Evolutionary conservation across 2,797 vertebrate species (phyloP).

Genomic region (Pseudopleuronectes americanus): DNA sequence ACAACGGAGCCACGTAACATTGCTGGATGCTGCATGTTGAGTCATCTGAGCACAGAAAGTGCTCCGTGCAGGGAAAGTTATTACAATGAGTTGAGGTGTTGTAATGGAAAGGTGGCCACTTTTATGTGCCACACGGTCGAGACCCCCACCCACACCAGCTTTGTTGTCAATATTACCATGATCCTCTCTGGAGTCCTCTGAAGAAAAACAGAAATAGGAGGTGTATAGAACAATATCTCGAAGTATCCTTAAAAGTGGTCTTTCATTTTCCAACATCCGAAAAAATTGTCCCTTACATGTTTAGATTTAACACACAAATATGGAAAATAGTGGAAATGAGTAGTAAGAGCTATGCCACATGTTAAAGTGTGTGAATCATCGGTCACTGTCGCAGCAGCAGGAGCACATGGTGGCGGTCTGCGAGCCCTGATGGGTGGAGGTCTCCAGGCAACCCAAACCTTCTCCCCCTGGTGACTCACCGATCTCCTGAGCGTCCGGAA

Average conservation of each 20-base stretch:
- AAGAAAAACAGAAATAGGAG: constrained; percentile 55
- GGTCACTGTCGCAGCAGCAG: constrained; percentile 32
- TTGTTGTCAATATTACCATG: constrained; percentile 71
- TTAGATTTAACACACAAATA: background rate
- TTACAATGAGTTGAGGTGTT: background rate
- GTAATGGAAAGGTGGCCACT: constrained; percentile 65
- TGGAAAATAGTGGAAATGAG: background rate
- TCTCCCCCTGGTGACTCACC: constrained; percentile 86
- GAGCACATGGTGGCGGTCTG: constrained; percentile 36
- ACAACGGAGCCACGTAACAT: constrained; percentile 32
- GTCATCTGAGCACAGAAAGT: background rate
- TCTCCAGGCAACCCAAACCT: constrained; percentile 38
- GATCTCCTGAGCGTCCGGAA: constrained; percentile 92
- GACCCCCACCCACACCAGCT: constrained; percentile 45
- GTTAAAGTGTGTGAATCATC: constrained; percentile 17
- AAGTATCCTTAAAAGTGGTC: constrained; percentile 3
- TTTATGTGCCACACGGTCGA: constrained; percentile 38
- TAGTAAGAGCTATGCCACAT: background rate
- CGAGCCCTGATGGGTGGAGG: constrained; percentile 24
- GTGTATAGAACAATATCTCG: constrained; percentile 26
- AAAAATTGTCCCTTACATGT: background rate
- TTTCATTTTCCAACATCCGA: constrained; percentile 8
- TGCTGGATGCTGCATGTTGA: background rate
- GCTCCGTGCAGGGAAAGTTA: background rate
- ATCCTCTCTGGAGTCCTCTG: constrained; percentile 81